Conservation (phyloP, 1,140 invertebrate species). For the Drosophila carrolli region DNA sequence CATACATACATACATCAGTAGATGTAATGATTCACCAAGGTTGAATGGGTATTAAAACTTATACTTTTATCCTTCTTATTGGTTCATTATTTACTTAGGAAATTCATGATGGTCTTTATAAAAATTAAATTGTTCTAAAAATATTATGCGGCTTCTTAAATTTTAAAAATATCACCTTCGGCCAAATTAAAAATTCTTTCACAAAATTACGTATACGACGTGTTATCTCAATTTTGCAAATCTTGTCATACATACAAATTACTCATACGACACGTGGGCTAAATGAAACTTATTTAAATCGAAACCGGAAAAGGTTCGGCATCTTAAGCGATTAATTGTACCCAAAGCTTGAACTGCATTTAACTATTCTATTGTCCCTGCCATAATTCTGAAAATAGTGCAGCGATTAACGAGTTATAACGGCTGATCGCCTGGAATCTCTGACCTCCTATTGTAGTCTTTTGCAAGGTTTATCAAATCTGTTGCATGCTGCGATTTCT, state of each 20-base stretch:
- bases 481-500: constrained; percentile 41
- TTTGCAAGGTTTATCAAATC: constrained; percentile 25
- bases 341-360: not conserved
- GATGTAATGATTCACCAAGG: too few species aligned
- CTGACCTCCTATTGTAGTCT: constrained; percentile 14
- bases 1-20: too few species aligned
- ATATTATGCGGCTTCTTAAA: too few species aligned
- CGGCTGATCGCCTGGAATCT: not conserved
- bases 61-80: too few species aligned
- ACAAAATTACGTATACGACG: not conserved
- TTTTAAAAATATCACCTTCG: too few species aligned
- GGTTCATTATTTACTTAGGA: too few species aligned
- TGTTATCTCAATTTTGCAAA: not conserved
- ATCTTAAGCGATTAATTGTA: too few species aligned
- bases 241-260: not conserved
- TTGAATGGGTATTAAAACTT: too few species aligned
- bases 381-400: not conserved
- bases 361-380: constrained; percentile 1
- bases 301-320: too few species aligned
- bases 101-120: too few species aligned
- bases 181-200: too few species aligned
- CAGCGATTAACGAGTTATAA: not conserved
- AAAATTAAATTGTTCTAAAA: too few species aligned
- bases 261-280: not conserved
- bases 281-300: not conserved